phyloP scores from a whole-genome alignment of 2,888 invertebrate genomes.

The Ganaspis brasiliensis region DNA sequence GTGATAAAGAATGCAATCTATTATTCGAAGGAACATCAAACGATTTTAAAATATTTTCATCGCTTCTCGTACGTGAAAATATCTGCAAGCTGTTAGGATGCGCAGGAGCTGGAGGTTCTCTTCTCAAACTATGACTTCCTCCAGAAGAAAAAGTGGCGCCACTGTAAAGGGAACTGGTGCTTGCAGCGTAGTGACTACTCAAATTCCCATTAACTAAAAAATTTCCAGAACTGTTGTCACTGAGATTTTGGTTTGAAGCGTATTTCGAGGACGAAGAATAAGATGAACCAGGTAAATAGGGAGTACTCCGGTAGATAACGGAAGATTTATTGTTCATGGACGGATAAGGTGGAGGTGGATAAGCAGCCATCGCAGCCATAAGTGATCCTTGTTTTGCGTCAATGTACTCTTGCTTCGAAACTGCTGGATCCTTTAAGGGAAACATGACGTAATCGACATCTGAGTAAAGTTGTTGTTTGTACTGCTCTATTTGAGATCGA shows the following conservation, averaged over 20 bases:
- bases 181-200: conserved; percentile 79
- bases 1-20: conserved; percentile 75
- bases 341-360: conserved; percentile 82
- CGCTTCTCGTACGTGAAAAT: conserved; percentile 86
- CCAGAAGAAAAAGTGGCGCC: conserved; percentile 80
- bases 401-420: conserved; percentile 94
- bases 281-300: conserved; percentile 87
- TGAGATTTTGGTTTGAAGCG: conserved; percentile 90
- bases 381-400: conserved; percentile 92
- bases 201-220: conserved; percentile 72
- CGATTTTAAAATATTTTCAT: conserved; percentile 90
- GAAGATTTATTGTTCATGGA: conserved; percentile 84
- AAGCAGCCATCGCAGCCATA: conserved; percentile 84
- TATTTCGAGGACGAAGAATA: conserved; percentile 87
- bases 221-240: conserved; percentile 69
- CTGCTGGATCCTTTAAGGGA: conserved; percentile 93
- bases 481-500: conserved; percentile 91
- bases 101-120: conserved; percentile 76
- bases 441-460: conserved; percentile 96
- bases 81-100: conserved; percentile 67
- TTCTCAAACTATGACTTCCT: conserved; percentile 78
- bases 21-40: conserved; percentile 79
- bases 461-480: conserved; percentile 93
- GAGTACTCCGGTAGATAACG: conserved; percentile 91
- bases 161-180: conserved; percentile 80